Base-by-base conservation (phyloP, 2,797 vertebrate genomes). In the Tapera naevia region DNA sequence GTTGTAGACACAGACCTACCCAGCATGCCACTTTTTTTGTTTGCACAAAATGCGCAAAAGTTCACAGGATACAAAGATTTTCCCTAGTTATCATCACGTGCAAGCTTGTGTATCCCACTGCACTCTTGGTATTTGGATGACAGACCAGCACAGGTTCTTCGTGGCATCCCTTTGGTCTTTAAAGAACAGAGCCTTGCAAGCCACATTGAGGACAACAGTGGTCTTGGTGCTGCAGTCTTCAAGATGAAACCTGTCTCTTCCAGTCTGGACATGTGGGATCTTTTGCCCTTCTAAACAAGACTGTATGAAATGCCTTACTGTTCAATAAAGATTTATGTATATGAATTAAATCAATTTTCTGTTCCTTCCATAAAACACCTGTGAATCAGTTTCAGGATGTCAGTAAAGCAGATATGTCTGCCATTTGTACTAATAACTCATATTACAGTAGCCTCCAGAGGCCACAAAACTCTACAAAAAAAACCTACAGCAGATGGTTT, bases 81-180 rank as follows among this genome's bases (percentile, higher is more conserved):
- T 62, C 27, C 7, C n/a, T 41, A 6, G 17, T 48, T 56, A 79
- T 56, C 3, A 2, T 1, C 30, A 23, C 0, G 0, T 3, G 28
- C 17, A 54, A 13, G 32, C 11, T 70, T 27, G 23, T 14, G 17
- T 5, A 6, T 56, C 27, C 18, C 7, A 4, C 6, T 73, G 32
- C 3, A 11, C 13, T 73, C 9, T 32, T 48, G 10, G 13, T 30
- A 23, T 48, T 50, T 2, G 1, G 3, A 13, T 28, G 35, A 41
- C 45, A 64, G 32, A 33, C 17, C 37, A 67, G 19, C 9, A 57
- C 0, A 0, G 11, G 7, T 10, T 33, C n/a, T 37, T 74, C 41
- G 27, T 37, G 23, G 16, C 25, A 8, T 51, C 35, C 74, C 45
- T 30, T 30, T 28, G 7, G 8, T 60, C n/a, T 85, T 58, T 25